These are phyloP conservation scores for Phyto melanocephala DNA, from an alignment of 2,888 invertebrate genomes.

Conservation along the genomic window DNA sequence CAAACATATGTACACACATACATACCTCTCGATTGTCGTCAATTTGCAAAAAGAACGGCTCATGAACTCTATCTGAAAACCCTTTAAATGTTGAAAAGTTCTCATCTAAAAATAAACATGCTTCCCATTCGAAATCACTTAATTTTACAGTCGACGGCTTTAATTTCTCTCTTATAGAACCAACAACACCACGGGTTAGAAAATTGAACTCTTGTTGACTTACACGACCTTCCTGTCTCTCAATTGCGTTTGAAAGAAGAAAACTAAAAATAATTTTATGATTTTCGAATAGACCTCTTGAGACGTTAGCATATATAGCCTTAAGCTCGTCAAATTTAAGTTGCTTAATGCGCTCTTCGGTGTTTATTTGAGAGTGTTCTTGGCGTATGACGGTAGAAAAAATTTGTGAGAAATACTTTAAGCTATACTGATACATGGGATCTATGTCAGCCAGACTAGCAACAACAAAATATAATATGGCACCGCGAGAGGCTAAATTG, in stretches of 20 bases:
- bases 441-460: slow-evolving; percentile 93
- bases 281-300: slow-evolving; percentile 92
- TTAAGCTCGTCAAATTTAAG: slow-evolving; percentile 88
- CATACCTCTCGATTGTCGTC: slow-evolving; percentile 80
- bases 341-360: slow-evolving; percentile 84
- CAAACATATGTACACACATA: background rate
- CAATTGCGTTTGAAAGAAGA: slow-evolving; percentile 88
- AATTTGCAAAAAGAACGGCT: slow-evolving; percentile 81
- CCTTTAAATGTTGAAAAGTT: slow-evolving; percentile 81
- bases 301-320: slow-evolving; percentile 91
- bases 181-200: slow-evolving; percentile 86
- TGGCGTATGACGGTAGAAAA: slow-evolving; percentile 89
- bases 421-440: slow-evolving; percentile 97
- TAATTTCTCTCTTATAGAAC: slow-evolving; percentile 79
- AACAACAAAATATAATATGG: slow-evolving; percentile 94
- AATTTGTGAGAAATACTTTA: slow-evolving; percentile 91
- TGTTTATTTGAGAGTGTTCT: slow-evolving; percentile 84
- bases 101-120: slow-evolving; percentile 82
- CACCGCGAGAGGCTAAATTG: slow-evolving; percentile 91
- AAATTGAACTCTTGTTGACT: slow-evolving; percentile 86
- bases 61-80: slow-evolving; percentile 80
- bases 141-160: slow-evolving; percentile 81
- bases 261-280: slow-evolving; percentile 95
- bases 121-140: slow-evolving; percentile 85
- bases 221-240: slow-evolving; percentile 83